These are phyloP conservation scores for Ondatra zibethicus DNA, from an alignment of 2,113 vertebrate genomes.

Conservation along the genomic window DNA sequence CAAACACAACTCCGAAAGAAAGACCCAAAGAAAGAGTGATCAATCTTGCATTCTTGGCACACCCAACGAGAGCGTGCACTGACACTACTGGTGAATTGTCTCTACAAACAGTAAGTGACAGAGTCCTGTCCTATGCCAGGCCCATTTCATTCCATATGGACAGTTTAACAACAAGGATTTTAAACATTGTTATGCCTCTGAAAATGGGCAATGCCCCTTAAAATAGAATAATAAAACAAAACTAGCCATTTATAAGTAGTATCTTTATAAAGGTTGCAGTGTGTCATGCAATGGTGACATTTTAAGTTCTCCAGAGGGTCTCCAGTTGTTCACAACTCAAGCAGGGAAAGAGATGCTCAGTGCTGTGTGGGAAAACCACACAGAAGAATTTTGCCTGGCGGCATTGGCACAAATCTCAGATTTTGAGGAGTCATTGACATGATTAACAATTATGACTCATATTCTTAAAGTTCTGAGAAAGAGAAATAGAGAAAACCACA, in stretches of 20 bases:
- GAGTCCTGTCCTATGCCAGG: background rate
- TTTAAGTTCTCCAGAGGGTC: background rate
- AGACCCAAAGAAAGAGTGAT: background rate
- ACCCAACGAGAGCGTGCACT: background rate
- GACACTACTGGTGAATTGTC: background rate
- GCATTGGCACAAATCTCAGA: background rate
- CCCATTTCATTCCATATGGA: background rate
- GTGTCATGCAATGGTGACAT: background rate
- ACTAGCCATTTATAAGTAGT: background rate
- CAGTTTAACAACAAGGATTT: background rate
- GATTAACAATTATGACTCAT: background rate
- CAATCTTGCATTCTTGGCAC: slow-evolving; percentile 23
- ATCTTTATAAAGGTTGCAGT: slow-evolving; percentile 9
- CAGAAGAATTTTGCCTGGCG: background rate
- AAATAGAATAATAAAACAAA: background rate
- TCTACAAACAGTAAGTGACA: background rate
- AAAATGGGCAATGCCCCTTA: background rate
- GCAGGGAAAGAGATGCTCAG: background rate
- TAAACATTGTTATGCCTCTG: background rate
- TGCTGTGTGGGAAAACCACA: background rate
- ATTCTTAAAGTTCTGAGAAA: background rate
- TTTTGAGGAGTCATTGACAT: background rate
- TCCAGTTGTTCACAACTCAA: background rate
- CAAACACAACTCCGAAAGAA: slow-evolving; percentile 46
- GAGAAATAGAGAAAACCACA: background rate